A percentile compares a stretch with the other conserved stretches of the same genome.
phyloP scores from a whole-genome alignment of 2,797 vertebrate genomes.

The Adrianichthys oophorus region DNA sequence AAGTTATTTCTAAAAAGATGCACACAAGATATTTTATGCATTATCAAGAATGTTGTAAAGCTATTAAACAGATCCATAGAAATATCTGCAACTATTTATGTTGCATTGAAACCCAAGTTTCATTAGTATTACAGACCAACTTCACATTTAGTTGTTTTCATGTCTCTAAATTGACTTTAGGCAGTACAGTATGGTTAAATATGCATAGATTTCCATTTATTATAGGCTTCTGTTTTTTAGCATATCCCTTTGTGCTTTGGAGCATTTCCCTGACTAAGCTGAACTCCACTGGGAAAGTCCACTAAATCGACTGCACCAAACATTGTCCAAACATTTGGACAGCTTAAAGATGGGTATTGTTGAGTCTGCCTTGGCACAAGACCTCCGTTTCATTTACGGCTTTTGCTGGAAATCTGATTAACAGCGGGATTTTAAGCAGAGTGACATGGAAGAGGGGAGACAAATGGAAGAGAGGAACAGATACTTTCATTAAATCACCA shows the following conservation, averaged over 20 bases:
- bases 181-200: too few relatives aligned
- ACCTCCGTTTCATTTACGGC: conserved; percentile 71
- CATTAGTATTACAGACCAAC: too few relatives aligned
- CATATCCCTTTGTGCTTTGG: not conserved
- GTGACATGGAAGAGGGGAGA: conserved; percentile 72
- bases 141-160: too few relatives aligned
- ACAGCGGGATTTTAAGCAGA: conserved; percentile 76
- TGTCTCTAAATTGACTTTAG: too few relatives aligned
- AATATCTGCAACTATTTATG: too few relatives aligned
- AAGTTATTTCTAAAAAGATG: too few relatives aligned
- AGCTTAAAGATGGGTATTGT: conserved; percentile 30
- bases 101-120: too few relatives aligned
- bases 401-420: conserved; percentile 81
- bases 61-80: too few relatives aligned
- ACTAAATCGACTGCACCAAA: conserved; percentile 7
- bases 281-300: not conserved
- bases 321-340: conserved; percentile 22
- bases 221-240: not conserved
- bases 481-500: conserved; percentile 81
- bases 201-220: not conserved
- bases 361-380: conserved; percentile 63
- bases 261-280: conserved; percentile 1
- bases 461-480: conserved; percentile 66
- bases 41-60: too few relatives aligned
- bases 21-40: too few relatives aligned